Evolutionary conservation across 64 coral and sea anemone species (phyloP), one percentile per base, ranked within the genome.

Genomic region (Catalaphyllia jardinei): DNA sequence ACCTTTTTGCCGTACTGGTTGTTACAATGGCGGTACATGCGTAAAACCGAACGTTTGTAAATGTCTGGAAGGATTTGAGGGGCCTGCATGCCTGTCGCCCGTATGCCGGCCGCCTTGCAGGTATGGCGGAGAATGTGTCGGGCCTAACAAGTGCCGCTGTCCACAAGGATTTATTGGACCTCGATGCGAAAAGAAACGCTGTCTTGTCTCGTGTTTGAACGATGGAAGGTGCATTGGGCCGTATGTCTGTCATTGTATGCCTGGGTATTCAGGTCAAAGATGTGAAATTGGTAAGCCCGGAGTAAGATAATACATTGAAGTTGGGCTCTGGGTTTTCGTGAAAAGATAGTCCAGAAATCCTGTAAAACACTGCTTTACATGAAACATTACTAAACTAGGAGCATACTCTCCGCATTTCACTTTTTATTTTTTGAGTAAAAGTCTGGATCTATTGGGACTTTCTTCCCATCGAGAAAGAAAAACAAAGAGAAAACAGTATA

Each of bases 21-120:
- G 96, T 78, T 89, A 83, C 65, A 93, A 98, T 82, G 96, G 93
- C 3, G 96, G 96, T 50, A 74, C 19, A 29, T 98, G 96, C 69
- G 71, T 95, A 0, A 78, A 74, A 62, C 96, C 96, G 1, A 74
- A 87, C n/a, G 80, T 93, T 31, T 98, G 96, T 33, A 87, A 55
- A 2, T 98, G 96, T 29, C 82, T 25, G 19, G 27, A 78, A 31
- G 96, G 96, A 22, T 98, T 87, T 78, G 71, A 31, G 20, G 96
- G 96, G 35, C 80, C 80, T 18, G 77, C 91, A 11, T 98, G 96
- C 54, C 64, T 98, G 31, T 62, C 73, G 29, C 87, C 83, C 67
- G 72, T 87, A 17, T 98, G 96, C n/a, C 87, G 87, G 30, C 87
- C 80, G 19, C 61, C 89, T 33, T 98, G 90, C 74, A 87, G 79